phyloP scores from a whole-genome alignment of 2,113 vertebrate genomes.

The Saimiri boliviensis region DNA sequence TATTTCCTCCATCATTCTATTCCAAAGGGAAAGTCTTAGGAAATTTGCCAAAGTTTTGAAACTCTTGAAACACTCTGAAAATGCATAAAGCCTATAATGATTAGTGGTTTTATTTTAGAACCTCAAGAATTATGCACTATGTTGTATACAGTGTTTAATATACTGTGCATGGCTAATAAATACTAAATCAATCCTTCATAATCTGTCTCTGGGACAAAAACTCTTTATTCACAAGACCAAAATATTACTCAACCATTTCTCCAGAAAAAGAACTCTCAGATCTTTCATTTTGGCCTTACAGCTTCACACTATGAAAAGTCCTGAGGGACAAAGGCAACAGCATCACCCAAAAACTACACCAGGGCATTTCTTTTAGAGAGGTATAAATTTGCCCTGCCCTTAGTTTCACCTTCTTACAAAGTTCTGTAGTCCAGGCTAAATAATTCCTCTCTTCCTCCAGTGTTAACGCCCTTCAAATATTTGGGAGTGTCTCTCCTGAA shows the following conservation, averaged over 20 bases:
- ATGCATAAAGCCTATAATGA: not conserved
- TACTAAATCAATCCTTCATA: not conserved
- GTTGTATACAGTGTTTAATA: not conserved
- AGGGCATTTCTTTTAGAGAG: constrained; percentile 13
- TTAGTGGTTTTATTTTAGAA: constrained; percentile 12
- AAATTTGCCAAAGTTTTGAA: constrained; percentile 12
- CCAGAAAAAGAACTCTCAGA: not conserved
- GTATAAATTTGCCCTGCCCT: constrained; percentile 46
- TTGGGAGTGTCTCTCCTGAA: not conserved
- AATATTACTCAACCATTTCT: constrained; percentile 35
- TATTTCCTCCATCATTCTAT: constrained; percentile 20
- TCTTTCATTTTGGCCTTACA: not conserved
- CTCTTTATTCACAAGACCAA: not conserved
- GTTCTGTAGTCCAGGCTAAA: not conserved
- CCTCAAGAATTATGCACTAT: not conserved
- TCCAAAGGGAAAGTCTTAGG: not conserved
- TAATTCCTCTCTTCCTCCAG: constrained; percentile 23
- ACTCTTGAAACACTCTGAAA: constrained; percentile 35
- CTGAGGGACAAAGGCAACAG: not conserved
- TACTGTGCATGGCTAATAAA: not conserved
- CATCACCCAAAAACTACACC: not conserved
- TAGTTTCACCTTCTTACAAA: constrained; percentile 33
- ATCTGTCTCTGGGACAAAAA: not conserved
- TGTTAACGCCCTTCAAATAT: constrained; percentile 26
- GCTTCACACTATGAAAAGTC: constrained; percentile 4